Percentiles rank a stretch among this genome's conserved stretches.
Evolutionary conservation across 2,888 invertebrate genomes (phyloP).

Genomic region (Limnephilus rhombicus): DNA sequence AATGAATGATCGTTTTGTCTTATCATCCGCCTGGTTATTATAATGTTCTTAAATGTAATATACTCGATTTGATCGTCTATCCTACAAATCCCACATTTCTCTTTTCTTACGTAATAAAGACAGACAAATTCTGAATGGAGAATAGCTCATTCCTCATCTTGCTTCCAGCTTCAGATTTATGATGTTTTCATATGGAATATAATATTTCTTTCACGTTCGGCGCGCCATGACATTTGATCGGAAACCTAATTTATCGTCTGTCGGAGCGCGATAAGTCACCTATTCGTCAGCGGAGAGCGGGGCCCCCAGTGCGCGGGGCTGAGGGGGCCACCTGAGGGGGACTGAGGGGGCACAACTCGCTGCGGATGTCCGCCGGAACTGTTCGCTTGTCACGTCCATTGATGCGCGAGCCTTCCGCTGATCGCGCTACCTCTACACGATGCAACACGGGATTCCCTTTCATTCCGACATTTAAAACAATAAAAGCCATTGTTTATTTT

Average conservation of each 20-base stretch:
- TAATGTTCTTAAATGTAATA: not conserved
- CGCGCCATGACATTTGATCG: slow-evolving; percentile 52
- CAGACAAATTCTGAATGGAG: slow-evolving; percentile 30
- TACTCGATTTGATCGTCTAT: not conserved
- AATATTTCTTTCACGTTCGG: slow-evolving; percentile 59
- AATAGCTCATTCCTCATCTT: slow-evolving; percentile 5
- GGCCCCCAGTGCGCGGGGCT: not conserved
- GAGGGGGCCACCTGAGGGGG: not conserved
- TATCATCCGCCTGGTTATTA: not conserved
- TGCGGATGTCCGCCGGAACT: slow-evolving; percentile 52
- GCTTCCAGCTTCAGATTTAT: slow-evolving; percentile 25
- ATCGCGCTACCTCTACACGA: not conserved
- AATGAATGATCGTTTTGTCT: too few species aligned
- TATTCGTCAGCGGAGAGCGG: slow-evolving; percentile 35
- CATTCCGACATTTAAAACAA: not conserved
- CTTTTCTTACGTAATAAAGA: slow-evolving; percentile 28
- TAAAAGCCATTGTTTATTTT: not conserved
- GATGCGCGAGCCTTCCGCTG: slow-evolving; percentile 30
- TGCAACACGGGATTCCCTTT: not conserved
- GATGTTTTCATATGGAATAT: slow-evolving; percentile 49
- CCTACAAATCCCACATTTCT: not conserved
- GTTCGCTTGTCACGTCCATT: slow-evolving; percentile 44
- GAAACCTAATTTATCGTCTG: slow-evolving; percentile 60
- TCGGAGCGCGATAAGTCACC: slow-evolving; percentile 48
- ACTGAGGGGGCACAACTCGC: not conserved